Conservation (phyloP, 2,888 invertebrate species). For the Dromius quadrimaculatus region DNA sequence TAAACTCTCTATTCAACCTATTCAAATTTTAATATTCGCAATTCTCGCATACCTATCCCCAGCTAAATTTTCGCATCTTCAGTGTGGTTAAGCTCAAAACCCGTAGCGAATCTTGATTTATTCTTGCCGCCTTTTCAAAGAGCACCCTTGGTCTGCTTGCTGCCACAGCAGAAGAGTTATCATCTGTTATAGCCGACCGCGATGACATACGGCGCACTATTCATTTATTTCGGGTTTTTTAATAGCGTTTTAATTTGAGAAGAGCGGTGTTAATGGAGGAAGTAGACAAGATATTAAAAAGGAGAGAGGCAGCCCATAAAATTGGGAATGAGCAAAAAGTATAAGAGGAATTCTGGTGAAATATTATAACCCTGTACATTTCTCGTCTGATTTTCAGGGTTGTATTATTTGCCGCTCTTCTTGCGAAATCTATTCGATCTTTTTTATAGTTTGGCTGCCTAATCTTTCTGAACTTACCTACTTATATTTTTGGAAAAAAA, state of each 20-base stretch:
- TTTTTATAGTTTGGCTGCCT: no score
- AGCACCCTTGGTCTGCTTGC: neutral
- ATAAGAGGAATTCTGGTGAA: no score
- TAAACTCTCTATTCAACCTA: no score
- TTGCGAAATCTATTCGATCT: no score
- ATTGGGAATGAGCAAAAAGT: no score
- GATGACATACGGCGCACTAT: slow-evolving; percentile 19
- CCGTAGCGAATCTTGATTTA: slow-evolving; percentile 14
- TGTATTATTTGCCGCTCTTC: no score
- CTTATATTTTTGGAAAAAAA: no score
- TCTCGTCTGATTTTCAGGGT: no score
- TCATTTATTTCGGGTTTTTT: slow-evolving; percentile 11
- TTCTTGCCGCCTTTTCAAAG: slow-evolving; percentile 4
- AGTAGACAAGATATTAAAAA: slow-evolving; percentile 11
- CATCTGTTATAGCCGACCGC: slow-evolving; percentile 12
- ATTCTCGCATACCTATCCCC: neutral
- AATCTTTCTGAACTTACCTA: no score
- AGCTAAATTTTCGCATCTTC: no score
- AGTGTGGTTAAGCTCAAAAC: neutral
- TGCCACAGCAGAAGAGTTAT: slow-evolving; percentile 31
- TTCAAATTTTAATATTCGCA: slow-evolving; percentile 3
- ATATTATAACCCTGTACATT: no score
- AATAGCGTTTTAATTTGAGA: slow-evolving; percentile 13
- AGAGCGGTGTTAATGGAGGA: slow-evolving; percentile 2
- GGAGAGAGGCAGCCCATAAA: no score